These are phyloP conservation scores for Anneissia japonica DNA, from an alignment of 35 echinoderm and acorn worm species.

Conservation along the genomic window DNA sequence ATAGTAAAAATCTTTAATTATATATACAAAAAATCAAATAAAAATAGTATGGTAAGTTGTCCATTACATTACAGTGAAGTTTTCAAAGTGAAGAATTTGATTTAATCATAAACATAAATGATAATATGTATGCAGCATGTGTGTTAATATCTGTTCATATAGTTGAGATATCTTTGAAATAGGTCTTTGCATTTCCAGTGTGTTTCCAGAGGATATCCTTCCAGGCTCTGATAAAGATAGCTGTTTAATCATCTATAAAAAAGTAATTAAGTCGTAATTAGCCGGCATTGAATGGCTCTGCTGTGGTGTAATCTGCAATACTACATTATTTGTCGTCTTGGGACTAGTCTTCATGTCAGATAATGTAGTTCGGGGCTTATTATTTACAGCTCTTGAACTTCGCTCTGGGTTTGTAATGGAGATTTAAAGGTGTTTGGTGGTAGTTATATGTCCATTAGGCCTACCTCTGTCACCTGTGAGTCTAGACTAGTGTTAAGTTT, in stretches of 20 bases:
- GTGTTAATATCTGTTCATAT: no score
- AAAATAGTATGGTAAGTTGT: no score
- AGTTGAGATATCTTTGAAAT: no score
- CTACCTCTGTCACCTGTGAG: neutral
- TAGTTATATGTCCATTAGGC: neutral
- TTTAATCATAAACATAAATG: no score
- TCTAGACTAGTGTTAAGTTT: neutral
- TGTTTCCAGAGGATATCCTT: neutral
- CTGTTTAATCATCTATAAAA: neutral
- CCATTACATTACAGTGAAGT: no score
- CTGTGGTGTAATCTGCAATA: neutral
- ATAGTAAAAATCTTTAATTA: no score
- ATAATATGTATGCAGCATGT: no score
- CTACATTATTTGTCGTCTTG: no score
- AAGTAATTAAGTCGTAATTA: neutral
- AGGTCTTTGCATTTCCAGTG: no score
- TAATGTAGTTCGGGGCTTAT: neutral
- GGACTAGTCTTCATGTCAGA: no score
- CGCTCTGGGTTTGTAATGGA: neutral
- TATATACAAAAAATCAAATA: no score
- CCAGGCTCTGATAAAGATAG: neutral
- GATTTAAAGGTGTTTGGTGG: neutral
- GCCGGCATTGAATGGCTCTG: neutral
- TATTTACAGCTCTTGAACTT: neutral
- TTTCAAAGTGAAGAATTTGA: no score